Evolutionary conservation across 2,797 vertebrate genomes (phyloP).

Genomic region (Masticophis lateralis): DNA sequence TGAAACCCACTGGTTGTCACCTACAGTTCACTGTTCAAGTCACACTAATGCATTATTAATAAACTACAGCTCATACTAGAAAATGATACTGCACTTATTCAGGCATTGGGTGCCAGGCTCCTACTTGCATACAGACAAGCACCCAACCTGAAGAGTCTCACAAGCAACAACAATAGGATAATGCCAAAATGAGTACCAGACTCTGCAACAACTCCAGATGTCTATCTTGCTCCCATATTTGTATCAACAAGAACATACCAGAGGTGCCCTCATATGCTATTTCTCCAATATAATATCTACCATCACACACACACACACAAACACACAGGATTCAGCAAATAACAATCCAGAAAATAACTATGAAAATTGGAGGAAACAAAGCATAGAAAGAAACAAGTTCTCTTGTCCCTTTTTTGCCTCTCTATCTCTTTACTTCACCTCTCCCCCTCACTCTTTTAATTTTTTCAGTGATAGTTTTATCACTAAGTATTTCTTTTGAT

Average conservation of each 20-base stretch:
- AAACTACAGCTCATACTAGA: neutral
- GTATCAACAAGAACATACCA: neutral
- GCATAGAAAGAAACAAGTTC: neutral
- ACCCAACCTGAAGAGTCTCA: neutral
- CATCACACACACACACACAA: neutral
- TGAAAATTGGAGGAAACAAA: neutral
- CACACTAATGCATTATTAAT: neutral
- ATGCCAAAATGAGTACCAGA: neutral
- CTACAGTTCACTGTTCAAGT: neutral
- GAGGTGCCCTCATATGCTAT: neutral
- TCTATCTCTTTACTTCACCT: neutral
- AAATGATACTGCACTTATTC: neutral
- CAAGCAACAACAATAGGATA: neutral
- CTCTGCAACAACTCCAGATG: neutral
- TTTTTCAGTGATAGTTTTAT: neutral
- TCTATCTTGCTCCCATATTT: neutral
- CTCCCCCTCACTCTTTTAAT: neutral
- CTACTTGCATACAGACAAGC: neutral
- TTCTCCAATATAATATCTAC: neutral
- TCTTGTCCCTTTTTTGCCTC: neutral
- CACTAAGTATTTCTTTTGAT: neutral
- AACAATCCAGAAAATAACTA: neutral
- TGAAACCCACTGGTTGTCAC: neutral
- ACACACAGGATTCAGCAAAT: neutral
- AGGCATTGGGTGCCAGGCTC: neutral